Percentiles rank a stretch among this genome's conserved stretches.
phyloP scores from a whole-genome alignment of 2,888 invertebrate genomes.

The Erannis defoliaria region DNA sequence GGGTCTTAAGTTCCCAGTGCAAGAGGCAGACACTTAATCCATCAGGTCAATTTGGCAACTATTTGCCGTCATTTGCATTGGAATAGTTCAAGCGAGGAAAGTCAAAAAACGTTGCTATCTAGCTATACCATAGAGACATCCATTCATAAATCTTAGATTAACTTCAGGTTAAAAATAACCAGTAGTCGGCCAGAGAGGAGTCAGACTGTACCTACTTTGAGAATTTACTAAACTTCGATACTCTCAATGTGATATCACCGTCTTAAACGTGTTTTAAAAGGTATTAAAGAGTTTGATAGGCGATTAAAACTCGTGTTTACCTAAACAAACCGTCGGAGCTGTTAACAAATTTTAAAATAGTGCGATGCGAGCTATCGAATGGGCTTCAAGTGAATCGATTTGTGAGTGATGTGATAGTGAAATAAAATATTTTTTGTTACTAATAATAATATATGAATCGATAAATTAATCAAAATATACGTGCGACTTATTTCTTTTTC shows the following conservation, averaged over 20 bases:
- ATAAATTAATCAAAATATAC: neutral
- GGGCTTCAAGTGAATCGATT: conserved; percentile 18
- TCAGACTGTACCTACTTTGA: conserved; percentile 40
- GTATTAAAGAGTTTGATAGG: conserved; percentile 28
- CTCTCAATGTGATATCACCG: conserved; percentile 27
- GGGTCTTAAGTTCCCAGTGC: too few relatives aligned
- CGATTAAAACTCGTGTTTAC: conserved; percentile 45
- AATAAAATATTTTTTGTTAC: conserved; percentile 1
- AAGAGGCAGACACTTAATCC: neutral
- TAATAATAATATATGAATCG: conserved; percentile 6
- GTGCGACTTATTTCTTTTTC: neutral
- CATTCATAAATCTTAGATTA: conserved; percentile 34
- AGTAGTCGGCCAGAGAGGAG: conserved; percentile 39
- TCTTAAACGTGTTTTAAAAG: conserved; percentile 21
- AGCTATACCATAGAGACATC: conserved; percentile 25
- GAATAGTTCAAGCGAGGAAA: neutral
- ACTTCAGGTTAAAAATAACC: conserved; percentile 53
- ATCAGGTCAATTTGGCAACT: neutral
- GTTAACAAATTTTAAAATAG: conserved; percentile 35
- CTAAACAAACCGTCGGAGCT: conserved; percentile 33
- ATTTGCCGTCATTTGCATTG: neutral
- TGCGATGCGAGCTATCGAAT: conserved; percentile 27
- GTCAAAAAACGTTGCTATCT: too few relatives aligned
- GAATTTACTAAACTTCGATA: neutral
- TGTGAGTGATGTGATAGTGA: conserved; percentile 14